Evolutionary conservation across 92 coral and sea anemone species (phyloP).

Genomic region (Palythoa grandiflora): DNA sequence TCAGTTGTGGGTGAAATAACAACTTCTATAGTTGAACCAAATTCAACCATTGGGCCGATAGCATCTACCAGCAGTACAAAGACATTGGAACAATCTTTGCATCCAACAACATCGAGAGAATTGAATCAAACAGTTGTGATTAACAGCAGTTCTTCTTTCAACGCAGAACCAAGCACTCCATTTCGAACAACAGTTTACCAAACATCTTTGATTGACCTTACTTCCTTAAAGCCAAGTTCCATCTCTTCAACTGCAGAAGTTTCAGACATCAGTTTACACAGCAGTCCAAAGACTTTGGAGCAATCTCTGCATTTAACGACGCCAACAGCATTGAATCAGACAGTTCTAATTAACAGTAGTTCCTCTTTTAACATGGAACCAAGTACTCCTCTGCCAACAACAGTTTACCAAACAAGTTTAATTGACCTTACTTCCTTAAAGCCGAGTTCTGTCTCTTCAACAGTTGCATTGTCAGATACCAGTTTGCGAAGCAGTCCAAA

Average conservation of each 20-base stretch:
- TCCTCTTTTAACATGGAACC: not conserved
- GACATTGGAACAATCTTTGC: not conserved
- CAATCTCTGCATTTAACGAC: not conserved
- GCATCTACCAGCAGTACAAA: slow-evolving; percentile 3
- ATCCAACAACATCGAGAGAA: not conserved
- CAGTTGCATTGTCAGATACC: not conserved
- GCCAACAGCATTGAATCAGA: not conserved
- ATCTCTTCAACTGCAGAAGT: not conserved
- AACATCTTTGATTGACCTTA: not conserved
- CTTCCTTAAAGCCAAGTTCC: not conserved
- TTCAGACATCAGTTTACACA: not conserved
- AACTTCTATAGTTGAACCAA: slow-evolving; percentile 10
- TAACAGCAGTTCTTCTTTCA: not conserved
- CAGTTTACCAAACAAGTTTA: slow-evolving; percentile 11
- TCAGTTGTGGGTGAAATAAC: slow-evolving; percentile 20
- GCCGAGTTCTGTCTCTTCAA: not conserved
- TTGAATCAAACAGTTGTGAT: slow-evolving; percentile 8
- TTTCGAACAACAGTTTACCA: not conserved
- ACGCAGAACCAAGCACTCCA: not conserved
- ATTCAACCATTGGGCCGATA: not conserved
- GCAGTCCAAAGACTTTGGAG: not conserved
- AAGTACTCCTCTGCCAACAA: not conserved
- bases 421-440: not conserved
- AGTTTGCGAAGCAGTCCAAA: not conserved
- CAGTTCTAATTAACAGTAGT: not conserved